phyloP scores from a whole-genome alignment of 2,113 vertebrate genomes.

The Ailuropoda melanoleuca region DNA sequence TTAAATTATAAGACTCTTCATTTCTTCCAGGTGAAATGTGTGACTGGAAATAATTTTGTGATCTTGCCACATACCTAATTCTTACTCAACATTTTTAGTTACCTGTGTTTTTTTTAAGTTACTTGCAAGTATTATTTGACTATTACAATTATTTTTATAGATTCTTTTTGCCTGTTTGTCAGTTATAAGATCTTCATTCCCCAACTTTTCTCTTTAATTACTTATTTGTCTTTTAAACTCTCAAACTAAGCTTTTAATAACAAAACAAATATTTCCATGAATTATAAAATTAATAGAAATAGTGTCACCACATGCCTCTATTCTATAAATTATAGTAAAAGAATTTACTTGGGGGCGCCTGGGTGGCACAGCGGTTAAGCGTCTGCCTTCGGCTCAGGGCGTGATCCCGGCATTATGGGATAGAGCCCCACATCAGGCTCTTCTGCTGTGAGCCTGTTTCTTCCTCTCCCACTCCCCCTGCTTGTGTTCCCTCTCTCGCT shows the following conservation, averaged over 20 bases:
- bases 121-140: neutral
- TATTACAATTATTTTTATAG: neutral
- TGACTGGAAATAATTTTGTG: neutral
- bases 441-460: too few relatives aligned
- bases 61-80: neutral
- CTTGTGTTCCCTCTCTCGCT: too few relatives aligned
- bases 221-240: slow-evolving; percentile 30
- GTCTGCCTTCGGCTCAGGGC: too few relatives aligned
- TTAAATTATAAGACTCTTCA: neutral
- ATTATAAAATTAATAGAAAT: slow-evolving; percentile 30
- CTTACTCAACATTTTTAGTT: neutral
- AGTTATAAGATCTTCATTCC: neutral
- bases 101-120: neutral
- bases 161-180: neutral
- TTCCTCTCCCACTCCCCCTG: too few relatives aligned
- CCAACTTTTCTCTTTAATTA: neutral
- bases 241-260: neutral
- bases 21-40: slow-evolving; percentile 12
- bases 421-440: too few relatives aligned
- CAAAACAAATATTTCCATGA: slow-evolving; percentile 22
- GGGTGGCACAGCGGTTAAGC: too few relatives aligned
- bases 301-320: neutral
- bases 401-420: too few relatives aligned
- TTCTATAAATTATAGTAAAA: slow-evolving; percentile 12
- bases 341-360: slow-evolving; percentile 58